phyloP scores from a whole-genome alignment of 2,888 invertebrate genomes.

The Tenthredo livida region DNA sequence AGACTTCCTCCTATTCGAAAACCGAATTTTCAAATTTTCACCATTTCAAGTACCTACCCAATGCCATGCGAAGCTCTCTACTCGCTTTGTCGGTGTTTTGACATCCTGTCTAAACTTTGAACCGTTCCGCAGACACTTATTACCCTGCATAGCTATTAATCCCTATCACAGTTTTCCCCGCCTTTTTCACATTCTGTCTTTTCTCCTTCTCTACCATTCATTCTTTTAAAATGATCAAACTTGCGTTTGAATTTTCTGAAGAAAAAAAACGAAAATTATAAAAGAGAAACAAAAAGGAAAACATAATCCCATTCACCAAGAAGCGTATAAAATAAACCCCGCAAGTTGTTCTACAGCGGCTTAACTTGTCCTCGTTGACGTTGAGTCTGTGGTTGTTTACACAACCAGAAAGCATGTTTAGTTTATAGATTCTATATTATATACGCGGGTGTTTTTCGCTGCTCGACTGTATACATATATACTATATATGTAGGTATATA shows the following conservation, averaged over 20 bases:
- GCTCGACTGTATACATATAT: not conserved
- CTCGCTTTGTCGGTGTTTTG: slow-evolving; percentile 34
- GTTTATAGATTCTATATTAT: not conserved
- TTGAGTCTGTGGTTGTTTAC: slow-evolving; percentile 40
- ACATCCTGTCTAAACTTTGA: slow-evolving; percentile 16
- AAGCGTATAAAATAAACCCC: not conserved
- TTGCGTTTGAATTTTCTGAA: too few relatives aligned
- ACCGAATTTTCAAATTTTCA: not conserved
- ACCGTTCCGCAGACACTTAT: not conserved
- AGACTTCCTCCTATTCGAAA: not conserved
- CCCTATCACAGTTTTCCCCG: not conserved
- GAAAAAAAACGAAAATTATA: not conserved
- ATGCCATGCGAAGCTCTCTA: too few relatives aligned
- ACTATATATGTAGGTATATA: too few relatives aligned
- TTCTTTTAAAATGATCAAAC: too few relatives aligned
- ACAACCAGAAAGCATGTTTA: slow-evolving; percentile 42
- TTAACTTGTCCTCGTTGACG: not conserved
- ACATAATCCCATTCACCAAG: not conserved
- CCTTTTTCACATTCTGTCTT: not conserved
- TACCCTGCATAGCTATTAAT: not conserved
- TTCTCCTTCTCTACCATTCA: too few relatives aligned
- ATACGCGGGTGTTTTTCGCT: not conserved
- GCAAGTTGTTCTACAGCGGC: not conserved
- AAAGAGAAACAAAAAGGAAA: not conserved
- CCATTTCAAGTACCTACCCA: not conserved